Conservation (phyloP, 2,888 invertebrate species). For the Netelia melanura region DNA sequence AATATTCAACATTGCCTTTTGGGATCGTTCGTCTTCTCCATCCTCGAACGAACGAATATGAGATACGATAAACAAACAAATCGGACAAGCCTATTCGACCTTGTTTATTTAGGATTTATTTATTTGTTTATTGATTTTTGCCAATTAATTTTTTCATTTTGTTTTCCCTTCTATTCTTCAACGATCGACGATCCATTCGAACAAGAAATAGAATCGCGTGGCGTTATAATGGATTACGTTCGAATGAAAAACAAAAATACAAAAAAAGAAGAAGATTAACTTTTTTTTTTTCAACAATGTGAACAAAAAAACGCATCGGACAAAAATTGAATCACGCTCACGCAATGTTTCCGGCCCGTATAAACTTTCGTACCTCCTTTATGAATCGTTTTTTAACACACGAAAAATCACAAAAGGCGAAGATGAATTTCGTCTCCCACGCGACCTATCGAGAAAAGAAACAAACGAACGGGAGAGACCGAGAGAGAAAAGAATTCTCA, state of each 20-base stretch:
- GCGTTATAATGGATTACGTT: too few species aligned
- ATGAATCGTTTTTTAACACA: background rate
- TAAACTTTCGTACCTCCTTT: conserved; percentile 25
- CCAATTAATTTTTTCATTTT: background rate
- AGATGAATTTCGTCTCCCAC: conserved; percentile 53
- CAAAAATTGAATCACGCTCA: background rate
- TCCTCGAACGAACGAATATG: conserved; percentile 60
- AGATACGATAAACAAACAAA: conserved; percentile 74
- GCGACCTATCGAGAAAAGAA: conserved; percentile 26
- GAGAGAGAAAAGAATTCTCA: conserved; percentile 48
- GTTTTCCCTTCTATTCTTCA: background rate
- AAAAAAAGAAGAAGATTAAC: too few species aligned
- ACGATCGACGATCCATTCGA: background rate
- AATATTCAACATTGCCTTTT: conserved; percentile 29
- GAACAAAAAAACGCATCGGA: background rate
- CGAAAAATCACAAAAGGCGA: conserved; percentile 25
- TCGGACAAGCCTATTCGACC: conserved; percentile 22
- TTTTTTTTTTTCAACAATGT: too few species aligned
- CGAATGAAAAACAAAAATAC: too few species aligned
- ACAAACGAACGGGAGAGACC: background rate
- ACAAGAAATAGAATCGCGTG: background rate
- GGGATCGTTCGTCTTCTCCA: conserved; percentile 27
- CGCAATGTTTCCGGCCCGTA: background rate
- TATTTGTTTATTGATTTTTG: background rate
- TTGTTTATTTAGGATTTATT: conserved; percentile 48